A percentile compares a stretch with the other conserved stretches of the same genome.
These are phyloP conservation scores for Amblyraja radiata DNA, from an alignment of 2,797 vertebrate species.

Conservation along the genomic window DNA sequence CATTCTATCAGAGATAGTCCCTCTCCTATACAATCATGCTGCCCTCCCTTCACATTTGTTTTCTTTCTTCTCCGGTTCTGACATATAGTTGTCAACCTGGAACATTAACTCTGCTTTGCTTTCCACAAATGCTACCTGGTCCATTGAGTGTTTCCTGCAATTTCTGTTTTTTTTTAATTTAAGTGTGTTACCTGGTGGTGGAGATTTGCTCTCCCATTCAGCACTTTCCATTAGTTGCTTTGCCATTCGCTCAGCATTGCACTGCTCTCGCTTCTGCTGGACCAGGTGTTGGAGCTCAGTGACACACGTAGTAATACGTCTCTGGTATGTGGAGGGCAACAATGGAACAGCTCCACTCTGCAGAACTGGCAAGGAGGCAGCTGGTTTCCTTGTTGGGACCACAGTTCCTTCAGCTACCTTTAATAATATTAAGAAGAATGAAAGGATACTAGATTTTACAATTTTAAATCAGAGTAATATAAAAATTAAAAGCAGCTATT, in stretches of 20 bases:
- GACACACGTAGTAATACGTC: conserved; percentile 85
- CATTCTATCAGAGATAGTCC: too few relatives aligned
- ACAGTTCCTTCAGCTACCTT: conserved; percentile 66
- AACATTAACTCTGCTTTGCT: too few relatives aligned
- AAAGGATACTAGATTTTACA: not conserved
- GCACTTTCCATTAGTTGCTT: conserved; percentile 96
- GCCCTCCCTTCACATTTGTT: too few relatives aligned
- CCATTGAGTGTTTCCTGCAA: too few relatives aligned
- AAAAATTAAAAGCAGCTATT: not conserved
- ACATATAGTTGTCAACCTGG: too few relatives aligned
- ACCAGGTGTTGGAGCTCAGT: conserved; percentile 88
- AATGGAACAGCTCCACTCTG: conserved; percentile 63
- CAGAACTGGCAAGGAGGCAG: conserved; percentile 47
- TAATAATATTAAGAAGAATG: conserved; percentile 1
- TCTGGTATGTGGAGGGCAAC: conserved; percentile 67
- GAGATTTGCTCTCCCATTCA: conserved; percentile 92
- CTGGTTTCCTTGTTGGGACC: conserved; percentile 62
- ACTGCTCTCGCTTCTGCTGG: conserved; percentile 91
- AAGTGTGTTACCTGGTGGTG: conserved; percentile 70
- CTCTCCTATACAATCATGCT: too few relatives aligned
- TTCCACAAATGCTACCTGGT: too few relatives aligned
- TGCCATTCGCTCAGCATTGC: conserved; percentile 83
- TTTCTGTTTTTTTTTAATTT: not conserved
- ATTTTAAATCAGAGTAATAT: not conserved
- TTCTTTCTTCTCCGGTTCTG: too few relatives aligned